These are phyloP conservation scores for Leucosticte australis DNA, from an alignment of 2,113 vertebrate species.

Conservation along the genomic window DNA sequence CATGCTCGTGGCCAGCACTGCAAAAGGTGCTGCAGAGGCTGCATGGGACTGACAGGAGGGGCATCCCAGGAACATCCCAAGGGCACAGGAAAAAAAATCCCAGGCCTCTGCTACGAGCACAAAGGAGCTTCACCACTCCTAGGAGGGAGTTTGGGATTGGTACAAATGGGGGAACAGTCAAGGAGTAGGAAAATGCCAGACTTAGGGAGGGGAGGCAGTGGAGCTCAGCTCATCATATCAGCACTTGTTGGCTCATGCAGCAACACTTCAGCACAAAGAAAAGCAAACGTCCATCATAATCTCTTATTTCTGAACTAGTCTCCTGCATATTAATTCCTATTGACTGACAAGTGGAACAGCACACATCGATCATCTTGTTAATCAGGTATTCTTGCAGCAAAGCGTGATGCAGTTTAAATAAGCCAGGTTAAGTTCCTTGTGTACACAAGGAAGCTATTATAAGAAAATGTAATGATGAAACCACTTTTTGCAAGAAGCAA, in stretches of 20 bases:
- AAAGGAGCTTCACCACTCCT: neutral
- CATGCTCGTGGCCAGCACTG: neutral
- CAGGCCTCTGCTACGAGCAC: neutral
- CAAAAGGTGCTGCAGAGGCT: neutral
- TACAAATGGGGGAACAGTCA: neutral
- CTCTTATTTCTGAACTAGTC: neutral
- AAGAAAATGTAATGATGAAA: constrained; percentile 50
- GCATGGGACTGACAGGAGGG: neutral
- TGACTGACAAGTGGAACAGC: constrained; percentile 35
- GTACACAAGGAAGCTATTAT: constrained; percentile 57
- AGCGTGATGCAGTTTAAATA: constrained; percentile 21
- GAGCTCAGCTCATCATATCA: neutral
- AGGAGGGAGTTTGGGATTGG: neutral
- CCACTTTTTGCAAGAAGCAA: constrained; percentile 33
- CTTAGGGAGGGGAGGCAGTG: neutral
- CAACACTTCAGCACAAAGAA: neutral
- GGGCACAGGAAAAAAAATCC: neutral
- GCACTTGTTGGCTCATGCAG: neutral
- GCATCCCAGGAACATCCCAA: neutral
- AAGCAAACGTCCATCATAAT: neutral
- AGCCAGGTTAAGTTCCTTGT: constrained; percentile 38
- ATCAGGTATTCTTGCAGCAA: constrained; percentile 38
- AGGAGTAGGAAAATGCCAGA: neutral
- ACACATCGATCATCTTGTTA: constrained; percentile 40
- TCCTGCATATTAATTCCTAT: neutral